A percentile compares a stretch with the other conserved stretches of the same genome.
Conservation (phyloP, 2,797 vertebrate genomes). For the Paratrypauchen microcephalus region DNA sequence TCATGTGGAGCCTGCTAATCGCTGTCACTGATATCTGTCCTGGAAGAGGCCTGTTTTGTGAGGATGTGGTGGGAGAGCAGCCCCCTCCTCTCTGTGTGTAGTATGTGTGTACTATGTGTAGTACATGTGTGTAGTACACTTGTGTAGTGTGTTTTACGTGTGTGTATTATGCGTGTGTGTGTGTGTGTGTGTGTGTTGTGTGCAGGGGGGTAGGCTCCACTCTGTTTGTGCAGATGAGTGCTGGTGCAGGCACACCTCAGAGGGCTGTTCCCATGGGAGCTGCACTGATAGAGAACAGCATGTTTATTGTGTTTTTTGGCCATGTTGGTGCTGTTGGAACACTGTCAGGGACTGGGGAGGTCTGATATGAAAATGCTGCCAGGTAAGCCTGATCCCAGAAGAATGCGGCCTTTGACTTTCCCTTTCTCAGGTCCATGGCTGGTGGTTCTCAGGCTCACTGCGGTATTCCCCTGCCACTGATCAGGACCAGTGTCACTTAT, state of each 20-base stretch:
- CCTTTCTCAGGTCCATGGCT: conserved; percentile 32
- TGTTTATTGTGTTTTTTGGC: conserved; percentile 75
- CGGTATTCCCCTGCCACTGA: conserved; percentile 38
- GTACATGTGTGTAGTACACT: neutral
- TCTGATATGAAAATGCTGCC: conserved; percentile 63
- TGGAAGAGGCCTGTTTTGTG: conserved; percentile 32
- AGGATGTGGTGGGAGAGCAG: conserved; percentile 14
- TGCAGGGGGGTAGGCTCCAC: conserved; percentile 35
- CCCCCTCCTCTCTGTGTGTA: neutral
- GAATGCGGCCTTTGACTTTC: conserved; percentile 50
- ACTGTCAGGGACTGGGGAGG: conserved; percentile 65
- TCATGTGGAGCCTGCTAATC: conserved; percentile 59
- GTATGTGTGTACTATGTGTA: neutral
- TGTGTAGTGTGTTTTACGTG: neutral
- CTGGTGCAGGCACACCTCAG: conserved; percentile 61
- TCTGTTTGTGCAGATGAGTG: conserved; percentile 68
- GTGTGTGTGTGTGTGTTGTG: conserved; percentile 25
- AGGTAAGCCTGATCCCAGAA: conserved; percentile 55
- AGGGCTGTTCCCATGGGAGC: conserved; percentile 74
- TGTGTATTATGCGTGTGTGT: conserved; percentile 22
- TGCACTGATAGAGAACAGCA: conserved; percentile 66
- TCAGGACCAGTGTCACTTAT: conserved; percentile 30
- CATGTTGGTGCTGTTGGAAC: conserved; percentile 55
- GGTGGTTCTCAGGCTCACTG: conserved; percentile 33
- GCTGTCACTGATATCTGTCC: conserved; percentile 52